A percentile compares a stretch with the other conserved stretches of the same genome.
These are phyloP conservation scores for Malaclemys terrapin DNA, from an alignment of 2,113 vertebrate species.

Conservation along the genomic window DNA sequence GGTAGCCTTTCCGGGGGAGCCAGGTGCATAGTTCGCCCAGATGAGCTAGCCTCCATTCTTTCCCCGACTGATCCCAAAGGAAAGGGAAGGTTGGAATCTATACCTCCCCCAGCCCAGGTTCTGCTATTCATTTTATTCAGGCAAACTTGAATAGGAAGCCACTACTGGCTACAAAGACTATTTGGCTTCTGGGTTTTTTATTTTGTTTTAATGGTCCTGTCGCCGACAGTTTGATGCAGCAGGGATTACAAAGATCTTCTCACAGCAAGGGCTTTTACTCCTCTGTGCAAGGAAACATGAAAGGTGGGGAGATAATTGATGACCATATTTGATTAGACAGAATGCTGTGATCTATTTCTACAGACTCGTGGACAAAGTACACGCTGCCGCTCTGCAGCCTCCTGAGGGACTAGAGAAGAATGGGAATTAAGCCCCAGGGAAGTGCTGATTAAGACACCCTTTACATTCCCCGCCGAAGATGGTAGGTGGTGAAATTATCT, in stretches of 20 bases:
- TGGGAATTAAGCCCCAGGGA: neutral
- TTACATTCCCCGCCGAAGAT: neutral
- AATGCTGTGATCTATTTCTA: neutral
- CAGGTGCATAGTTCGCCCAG: neutral
- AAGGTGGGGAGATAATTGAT: neutral
- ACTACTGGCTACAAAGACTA: neutral
- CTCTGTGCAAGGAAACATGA: neutral
- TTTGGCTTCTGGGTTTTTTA: neutral
- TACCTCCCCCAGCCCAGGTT: neutral
- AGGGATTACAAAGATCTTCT: neutral
- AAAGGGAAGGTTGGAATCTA: neutral
- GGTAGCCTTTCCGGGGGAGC: too few species aligned
- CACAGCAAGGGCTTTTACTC: neutral
- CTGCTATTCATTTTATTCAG: neutral
- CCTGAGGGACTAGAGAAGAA: neutral
- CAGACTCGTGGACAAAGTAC: neutral
- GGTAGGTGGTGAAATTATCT: neutral
- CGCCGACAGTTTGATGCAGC: neutral
- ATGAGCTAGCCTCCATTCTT: neutral
- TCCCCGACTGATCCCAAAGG: neutral
- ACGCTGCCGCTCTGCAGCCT: neutral
- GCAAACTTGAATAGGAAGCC: neutral
- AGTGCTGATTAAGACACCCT: neutral
- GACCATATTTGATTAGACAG: neutral
- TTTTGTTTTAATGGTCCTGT: neutral